Evolutionary conservation across 2,113 vertebrate species (phyloP).

Genomic region (Willisornis vidua): DNA sequence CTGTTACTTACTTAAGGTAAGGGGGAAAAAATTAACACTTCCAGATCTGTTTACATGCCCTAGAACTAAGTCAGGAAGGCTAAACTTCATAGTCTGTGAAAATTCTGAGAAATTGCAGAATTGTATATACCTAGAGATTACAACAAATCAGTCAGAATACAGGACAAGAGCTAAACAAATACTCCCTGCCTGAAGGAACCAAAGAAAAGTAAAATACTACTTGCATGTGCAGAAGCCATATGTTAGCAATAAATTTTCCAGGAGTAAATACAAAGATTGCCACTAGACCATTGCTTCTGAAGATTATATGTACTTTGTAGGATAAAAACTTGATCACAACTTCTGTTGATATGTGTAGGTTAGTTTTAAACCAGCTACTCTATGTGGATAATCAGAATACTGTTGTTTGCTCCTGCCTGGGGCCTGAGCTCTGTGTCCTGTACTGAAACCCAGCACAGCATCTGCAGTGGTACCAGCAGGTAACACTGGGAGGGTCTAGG

Average conservation of each 20-base stretch:
- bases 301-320: background rate
- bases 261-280: background rate
- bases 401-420: background rate
- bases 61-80: background rate
- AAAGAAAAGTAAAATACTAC: background rate
- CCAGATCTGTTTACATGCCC: background rate
- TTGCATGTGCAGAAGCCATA: background rate
- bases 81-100: background rate
- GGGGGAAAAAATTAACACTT: background rate
- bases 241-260: background rate
- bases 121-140: fast-evolving
- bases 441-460: background rate
- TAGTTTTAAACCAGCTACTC: background rate
- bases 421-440: background rate
- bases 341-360: background rate
- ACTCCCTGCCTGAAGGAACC: background rate
- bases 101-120: background rate
- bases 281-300: background rate
- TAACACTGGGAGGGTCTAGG: background rate
- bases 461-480: background rate
- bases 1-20: background rate
- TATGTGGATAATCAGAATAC: background rate
- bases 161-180: background rate
- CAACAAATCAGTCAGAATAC: background rate
- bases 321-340: fast-evolving